Evolutionary conservation across 2,888 invertebrate genomes (phyloP), one percentile per base, ranked within the genome.

Genomic region (Hyalella azteca): DNA sequence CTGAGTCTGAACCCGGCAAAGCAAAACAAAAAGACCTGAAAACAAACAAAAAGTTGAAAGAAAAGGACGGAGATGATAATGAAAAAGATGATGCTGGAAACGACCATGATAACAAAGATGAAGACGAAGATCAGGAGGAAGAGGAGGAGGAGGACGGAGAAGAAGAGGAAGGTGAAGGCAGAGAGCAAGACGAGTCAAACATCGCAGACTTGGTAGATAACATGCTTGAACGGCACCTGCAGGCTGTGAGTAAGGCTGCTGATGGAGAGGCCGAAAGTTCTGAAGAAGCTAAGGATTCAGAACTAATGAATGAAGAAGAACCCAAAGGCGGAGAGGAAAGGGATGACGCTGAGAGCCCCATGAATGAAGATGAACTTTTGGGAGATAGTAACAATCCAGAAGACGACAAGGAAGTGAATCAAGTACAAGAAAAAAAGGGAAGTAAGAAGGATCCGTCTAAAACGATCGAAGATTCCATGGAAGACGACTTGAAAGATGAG

Each of bases 41-140:
- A 7, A 13, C 7, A 22, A 22, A 22, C n/a, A 50, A 50, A n/a
- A 15, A 50, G 7, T 26, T 13, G 9, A 7, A 54, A 29, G 26
- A 22, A 7, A 54, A 54, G 22, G 54, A 73, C 7, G 49, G 19
- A 32, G 29, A 49, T 2, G 78, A 78, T 41, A 50, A 79, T 19
- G 59, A 78, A 39, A 19, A n/a, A 11, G 59, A 22, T 11, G 36
- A 78, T 11, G 54, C 26, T 19, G 78, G 40, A 32, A n/a, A 54
- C 19, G 79, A 78, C 11, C 48, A 82, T 15, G 77, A 73, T 32
- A 54, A 80, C 26, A 73, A 60, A 19, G 77, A 81, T 45, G 48
- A n/a, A 36, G 40, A 81, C 22, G 82, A 79, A n/a, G 75, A 59
- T 49, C 39, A 40, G 9, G 78, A 59, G 54, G 49, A 15, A 32